Evolutionary conservation across 64 coral and sea anemone genomes (phyloP).

Genomic region (Montipora foliosa): DNA sequence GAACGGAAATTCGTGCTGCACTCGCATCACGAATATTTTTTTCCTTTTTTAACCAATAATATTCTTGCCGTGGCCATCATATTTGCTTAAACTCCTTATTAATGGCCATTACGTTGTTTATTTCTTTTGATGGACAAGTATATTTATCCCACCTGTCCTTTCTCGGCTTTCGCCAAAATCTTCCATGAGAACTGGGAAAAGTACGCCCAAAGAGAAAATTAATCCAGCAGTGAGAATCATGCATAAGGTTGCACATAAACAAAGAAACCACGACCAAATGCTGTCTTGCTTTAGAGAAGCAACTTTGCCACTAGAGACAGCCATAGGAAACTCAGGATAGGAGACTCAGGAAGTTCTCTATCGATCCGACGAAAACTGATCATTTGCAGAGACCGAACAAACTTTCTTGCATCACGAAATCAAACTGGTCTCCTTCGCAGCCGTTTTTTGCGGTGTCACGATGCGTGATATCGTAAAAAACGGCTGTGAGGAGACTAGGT

Average conservation of each 20-base stretch:
- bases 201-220: not conserved
- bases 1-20: no score
- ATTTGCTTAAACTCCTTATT: no score
- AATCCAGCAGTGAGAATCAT: conserved; percentile 8
- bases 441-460: no score
- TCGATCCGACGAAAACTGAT: not conserved
- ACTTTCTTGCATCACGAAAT: no score
- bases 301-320: not conserved
- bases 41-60: no score
- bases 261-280: conserved; percentile 36
- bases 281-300: conserved; percentile 37
- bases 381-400: not conserved
- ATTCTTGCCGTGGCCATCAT: no score
- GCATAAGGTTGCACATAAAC: conserved; percentile 3
- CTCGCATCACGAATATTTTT: no score
- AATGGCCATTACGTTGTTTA: no score
- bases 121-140: not conserved
- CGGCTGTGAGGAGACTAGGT: no score
- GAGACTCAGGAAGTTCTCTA: not conserved
- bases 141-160: not conserved
- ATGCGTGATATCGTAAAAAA: no score
- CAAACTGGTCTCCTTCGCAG: no score
- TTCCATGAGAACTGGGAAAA: conserved; percentile 24
- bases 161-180: conserved; percentile 25
- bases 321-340: not conserved